Base-by-base conservation (phyloP, 2,888 invertebrate genomes). In the Cerastis leucographa region DNA sequence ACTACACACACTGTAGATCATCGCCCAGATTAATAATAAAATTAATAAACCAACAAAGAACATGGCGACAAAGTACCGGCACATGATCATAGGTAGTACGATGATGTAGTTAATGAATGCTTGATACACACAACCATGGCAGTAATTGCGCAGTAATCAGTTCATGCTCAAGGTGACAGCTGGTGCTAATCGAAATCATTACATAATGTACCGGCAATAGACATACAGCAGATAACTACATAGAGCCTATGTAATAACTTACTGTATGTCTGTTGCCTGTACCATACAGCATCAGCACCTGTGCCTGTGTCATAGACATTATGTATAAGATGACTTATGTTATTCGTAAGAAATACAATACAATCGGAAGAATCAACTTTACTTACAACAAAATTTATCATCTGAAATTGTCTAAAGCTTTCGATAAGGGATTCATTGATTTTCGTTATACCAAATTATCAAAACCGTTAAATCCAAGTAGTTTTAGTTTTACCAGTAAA, bases 81-180 rank as follows among this genome's bases (percentile, higher is more conserved):
- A 65, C 25, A 76, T 83, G 54, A 79, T 54, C n/a, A 75, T 49
- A 64, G 42, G 25, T 75, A 78, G 42, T 49, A 25, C 35, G 76
- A 81, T 49, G 49, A 44, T 49, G 76, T 49, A 49, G 49, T 35
- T 65, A 82, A 82, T 65, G 56, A 75, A 56, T 77, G 67, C 62
- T 40, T 40, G 61, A 59, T 71, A 65, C 64, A 71, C 29, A 76
- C 64, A 85, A 76, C 73, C 59, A 77, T 42, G 59, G 61, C 61
- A 46, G 72, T 64, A 73, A 77, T 51, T 86, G 66, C 74, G 78
- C 73, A 71, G 64, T 72, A 72, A 84, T 78, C 78, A 66, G 84
- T 69, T 77, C 35, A 78, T 51, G 68, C 56, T 83, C 70, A 83
- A 78, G 86, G 71, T 61, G 71, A 71, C 73, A 49, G 64, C 22